phyloP scores from a whole-genome alignment of 2,113 vertebrate species.

The Hemiprocne comata region DNA sequence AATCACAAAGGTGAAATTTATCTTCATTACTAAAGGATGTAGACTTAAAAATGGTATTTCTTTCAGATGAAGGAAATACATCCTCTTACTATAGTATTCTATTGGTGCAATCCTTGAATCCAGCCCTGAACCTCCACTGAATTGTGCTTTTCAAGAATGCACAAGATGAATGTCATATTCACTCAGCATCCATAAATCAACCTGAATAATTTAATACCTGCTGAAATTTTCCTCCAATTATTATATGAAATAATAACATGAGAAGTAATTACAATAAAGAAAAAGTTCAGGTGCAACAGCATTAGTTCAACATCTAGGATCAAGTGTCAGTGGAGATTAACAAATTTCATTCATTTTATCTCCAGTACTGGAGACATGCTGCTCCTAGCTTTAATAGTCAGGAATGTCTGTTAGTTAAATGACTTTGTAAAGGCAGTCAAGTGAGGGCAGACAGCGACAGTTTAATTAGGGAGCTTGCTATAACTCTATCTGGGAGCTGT shows the following conservation, averaged over 20 bases:
- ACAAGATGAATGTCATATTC: conserved; percentile 67
- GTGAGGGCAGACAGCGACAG: conserved; percentile 78
- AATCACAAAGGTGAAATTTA: conserved; percentile 31
- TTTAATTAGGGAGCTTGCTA: conserved; percentile 81
- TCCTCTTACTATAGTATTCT: background rate
- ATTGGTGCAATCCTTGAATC: background rate
- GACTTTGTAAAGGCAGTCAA: conserved; percentile 77
- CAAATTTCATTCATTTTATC: conserved; percentile 79
- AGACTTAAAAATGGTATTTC: conserved; percentile 13
- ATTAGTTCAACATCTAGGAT: conserved; percentile 74
- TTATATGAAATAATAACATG: conserved; percentile 78
- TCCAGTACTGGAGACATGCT: conserved; percentile 70
- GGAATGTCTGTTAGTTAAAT: conserved; percentile 81
- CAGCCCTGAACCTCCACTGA: conserved; percentile 19
- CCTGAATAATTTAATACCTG: conserved; percentile 77
- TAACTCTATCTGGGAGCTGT: conserved; percentile 77
- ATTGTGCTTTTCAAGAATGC: conserved; percentile 66
- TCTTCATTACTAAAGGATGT: background rate
- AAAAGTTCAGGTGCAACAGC: conserved; percentile 75
- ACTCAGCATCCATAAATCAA: conserved; percentile 69
- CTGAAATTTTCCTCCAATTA: conserved; percentile 78
- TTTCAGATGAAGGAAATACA: conserved; percentile 55
- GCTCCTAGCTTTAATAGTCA: conserved; percentile 75
- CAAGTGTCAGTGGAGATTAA: conserved; percentile 74
- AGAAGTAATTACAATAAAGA: conserved; percentile 77